Percentiles rank a stretch among this genome's conserved stretches.
Evolutionary conservation across 2,797 vertebrate species (phyloP).

Genomic region (Echiichthys vipera): DNA sequence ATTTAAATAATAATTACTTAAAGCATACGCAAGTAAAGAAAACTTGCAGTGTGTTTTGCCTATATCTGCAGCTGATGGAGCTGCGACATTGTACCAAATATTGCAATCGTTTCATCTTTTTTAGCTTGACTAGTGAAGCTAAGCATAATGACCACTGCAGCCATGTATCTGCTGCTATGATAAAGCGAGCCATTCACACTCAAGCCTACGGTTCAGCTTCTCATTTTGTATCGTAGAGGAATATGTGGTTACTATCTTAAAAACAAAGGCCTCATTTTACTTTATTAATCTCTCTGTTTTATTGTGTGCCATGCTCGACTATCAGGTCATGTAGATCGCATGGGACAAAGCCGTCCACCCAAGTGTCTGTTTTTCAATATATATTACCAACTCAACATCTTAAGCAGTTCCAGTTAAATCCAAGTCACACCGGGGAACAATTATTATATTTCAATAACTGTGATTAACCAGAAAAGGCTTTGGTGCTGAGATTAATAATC

Average conservation of each 20-base stretch:
- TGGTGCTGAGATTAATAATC: background rate
- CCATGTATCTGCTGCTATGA: constrained; percentile 46
- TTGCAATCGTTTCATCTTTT: constrained; percentile 27
- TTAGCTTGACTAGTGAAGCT: constrained; percentile 58
- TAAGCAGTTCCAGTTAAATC: background rate
- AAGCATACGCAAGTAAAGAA: constrained; percentile 30
- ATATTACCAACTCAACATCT: constrained; percentile 1
- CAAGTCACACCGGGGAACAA: constrained; percentile 4
- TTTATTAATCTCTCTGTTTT: constrained; percentile 14
- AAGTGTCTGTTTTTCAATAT: constrained; percentile 1
- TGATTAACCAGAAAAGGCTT: constrained; percentile 15
- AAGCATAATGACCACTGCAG: constrained; percentile 45
- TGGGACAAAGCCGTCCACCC: background rate
- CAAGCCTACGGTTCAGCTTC: constrained; percentile 47
- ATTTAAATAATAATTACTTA: background rate
- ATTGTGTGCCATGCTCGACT: constrained; percentile 36
- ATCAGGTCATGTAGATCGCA: background rate
- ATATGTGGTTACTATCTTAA: constrained; percentile 37
- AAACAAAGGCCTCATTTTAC: constrained; percentile 54
- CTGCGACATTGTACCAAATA: constrained; percentile 18
- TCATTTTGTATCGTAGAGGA: constrained; percentile 30
- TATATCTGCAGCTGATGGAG: constrained; percentile 40
- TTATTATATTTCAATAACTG: constrained; percentile 11
- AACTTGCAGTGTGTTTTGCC: constrained; percentile 11
- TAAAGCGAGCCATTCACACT: constrained; percentile 49